A percentile compares a stretch with the other conserved stretches of the same genome.
phyloP scores from a whole-genome alignment of 2,113 vertebrate genomes.

The Myotis davidii region DNA sequence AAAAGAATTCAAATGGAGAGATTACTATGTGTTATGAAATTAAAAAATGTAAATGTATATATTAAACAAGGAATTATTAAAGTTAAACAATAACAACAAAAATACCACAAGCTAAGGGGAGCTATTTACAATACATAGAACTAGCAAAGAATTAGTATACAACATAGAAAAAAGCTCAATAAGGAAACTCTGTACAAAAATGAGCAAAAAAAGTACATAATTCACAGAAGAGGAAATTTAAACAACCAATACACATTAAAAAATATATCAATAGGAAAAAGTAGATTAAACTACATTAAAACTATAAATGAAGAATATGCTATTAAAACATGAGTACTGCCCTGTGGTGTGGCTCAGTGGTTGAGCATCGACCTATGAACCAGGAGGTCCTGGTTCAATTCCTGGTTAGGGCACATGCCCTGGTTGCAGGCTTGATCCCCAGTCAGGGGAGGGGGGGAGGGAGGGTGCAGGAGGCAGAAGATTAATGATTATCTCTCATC shows the following conservation, averaged over 20 bases:
- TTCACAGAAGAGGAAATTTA: background rate
- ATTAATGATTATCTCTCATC: too few species aligned
- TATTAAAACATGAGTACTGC: background rate
- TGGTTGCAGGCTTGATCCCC: too few species aligned
- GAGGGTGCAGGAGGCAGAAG: too few species aligned
- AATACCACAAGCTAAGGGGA: background rate
- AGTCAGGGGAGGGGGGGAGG: too few species aligned
- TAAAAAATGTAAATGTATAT: background rate
- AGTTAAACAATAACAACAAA: background rate
- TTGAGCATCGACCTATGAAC: too few species aligned
- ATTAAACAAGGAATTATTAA: background rate
- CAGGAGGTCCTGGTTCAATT: too few species aligned
- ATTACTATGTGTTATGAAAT: background rate
- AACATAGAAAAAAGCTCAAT: background rate
- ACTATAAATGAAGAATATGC: slow-evolving; percentile 3
- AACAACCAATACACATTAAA: background rate
- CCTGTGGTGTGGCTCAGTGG: too few species aligned
- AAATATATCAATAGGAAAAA: background rate
- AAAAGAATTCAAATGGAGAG: background rate
- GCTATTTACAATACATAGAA: background rate
- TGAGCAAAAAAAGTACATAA: background rate
- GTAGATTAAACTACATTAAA: background rate
- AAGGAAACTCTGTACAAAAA: background rate
- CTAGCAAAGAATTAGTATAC: background rate
- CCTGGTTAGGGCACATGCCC: too few species aligned